Percentiles rank a stretch among this genome's conserved stretches.
Conservation (phyloP, 2,113 vertebrate species). For the Pollimyrus isidori region DNA sequence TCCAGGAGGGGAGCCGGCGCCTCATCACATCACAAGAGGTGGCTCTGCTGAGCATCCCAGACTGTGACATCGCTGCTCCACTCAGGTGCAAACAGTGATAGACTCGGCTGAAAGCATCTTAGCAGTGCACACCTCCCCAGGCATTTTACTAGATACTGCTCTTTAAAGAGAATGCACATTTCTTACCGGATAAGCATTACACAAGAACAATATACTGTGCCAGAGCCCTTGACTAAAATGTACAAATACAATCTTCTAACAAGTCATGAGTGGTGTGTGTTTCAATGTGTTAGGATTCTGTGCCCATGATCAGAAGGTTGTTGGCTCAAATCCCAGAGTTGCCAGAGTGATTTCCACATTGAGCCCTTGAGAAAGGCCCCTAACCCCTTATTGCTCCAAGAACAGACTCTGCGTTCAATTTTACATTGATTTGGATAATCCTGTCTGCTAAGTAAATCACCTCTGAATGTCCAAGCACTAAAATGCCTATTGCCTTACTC, state of each 20-base stretch:
- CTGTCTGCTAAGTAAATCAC: not conserved
- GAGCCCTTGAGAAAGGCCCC: not conserved
- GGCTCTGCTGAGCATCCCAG: conserved; percentile 54
- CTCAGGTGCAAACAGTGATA: conserved; percentile 56
- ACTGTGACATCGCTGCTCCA: conserved; percentile 56
- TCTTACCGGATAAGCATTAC: not conserved
- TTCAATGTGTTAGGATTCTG: not conserved
- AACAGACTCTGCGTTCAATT: not conserved
- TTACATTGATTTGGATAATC: not conserved
- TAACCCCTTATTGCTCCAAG: not conserved
- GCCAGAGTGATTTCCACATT: not conserved
- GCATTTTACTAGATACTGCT: not conserved
- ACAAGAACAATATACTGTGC: not conserved
- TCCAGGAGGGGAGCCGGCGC: conserved; percentile 66
- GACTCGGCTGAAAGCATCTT: not conserved
- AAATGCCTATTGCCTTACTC: not conserved
- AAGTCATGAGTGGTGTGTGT: not conserved
- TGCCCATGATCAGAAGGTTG: not conserved
- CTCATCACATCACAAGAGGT: conserved; percentile 68
- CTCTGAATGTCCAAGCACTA: not conserved
- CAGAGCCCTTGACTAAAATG: not conserved
- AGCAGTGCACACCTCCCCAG: not conserved
- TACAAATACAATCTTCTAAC: not conserved
- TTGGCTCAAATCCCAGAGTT: not conserved
- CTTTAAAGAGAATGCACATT: not conserved